Percentiles rank a stretch among this genome's conserved stretches.
phyloP scores from a whole-genome alignment of 1,140 invertebrate genomes.

The Propsilocerus akamusi region DNA sequence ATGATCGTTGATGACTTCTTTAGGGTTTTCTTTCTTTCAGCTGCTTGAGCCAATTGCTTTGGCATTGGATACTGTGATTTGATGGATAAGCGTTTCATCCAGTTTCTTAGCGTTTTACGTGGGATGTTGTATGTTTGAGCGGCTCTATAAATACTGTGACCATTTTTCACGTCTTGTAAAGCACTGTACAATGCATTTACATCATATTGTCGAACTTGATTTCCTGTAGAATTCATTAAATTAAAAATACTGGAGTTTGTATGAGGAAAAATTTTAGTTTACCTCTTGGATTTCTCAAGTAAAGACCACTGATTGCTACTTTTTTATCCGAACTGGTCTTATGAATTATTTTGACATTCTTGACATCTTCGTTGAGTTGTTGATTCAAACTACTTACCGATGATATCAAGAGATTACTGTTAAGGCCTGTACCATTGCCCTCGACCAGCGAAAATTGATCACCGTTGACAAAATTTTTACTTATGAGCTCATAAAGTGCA shows the following conservation, averaged over 20 bases:
- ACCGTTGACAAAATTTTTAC: neutral
- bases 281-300: neutral
- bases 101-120: constrained; percentile 29
- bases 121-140: constrained; percentile 31
- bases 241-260: neutral
- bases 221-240: neutral
- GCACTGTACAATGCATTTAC: constrained; percentile 14
- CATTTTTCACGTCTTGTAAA: constrained; percentile 30
- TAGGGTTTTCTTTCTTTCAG: constrained; percentile 25
- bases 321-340: neutral
- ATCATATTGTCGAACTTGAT: constrained; percentile 6
- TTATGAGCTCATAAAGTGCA: neutral
- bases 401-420: neutral
- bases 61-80: constrained; percentile 31
- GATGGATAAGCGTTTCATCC: constrained; percentile 33
- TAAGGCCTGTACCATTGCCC: too few species aligned
- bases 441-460: neutral
- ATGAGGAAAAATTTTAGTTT: neutral
- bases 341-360: too few species aligned
- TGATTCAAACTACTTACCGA: neutral
- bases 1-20: too few species aligned
- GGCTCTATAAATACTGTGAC: constrained; percentile 28
- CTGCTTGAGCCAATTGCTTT: constrained; percentile 28
- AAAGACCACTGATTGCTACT: neutral
- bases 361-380: too few species aligned